These are phyloP conservation scores for Myripristis jacobus DNA, from an alignment of 2,797 vertebrate species.

Conservation along the genomic window DNA sequence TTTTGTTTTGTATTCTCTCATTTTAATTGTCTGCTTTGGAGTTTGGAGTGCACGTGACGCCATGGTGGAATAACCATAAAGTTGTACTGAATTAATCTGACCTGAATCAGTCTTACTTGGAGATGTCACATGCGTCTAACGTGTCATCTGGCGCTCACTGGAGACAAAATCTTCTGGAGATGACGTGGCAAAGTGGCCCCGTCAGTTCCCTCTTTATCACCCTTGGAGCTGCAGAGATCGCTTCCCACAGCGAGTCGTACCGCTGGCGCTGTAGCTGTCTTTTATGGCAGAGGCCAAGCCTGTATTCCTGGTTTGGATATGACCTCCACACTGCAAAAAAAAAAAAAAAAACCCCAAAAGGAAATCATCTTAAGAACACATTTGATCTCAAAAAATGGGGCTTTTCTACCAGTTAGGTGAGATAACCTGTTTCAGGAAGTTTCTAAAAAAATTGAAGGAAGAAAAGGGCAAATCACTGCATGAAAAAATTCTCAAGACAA, in stretches of 20 bases:
- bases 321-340: neutral
- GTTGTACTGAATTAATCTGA: too few species aligned
- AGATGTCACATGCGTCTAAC: neutral
- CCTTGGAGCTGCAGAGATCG: neutral
- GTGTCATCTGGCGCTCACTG: neutral
- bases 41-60: too few species aligned
- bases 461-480: too few species aligned
- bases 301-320: constrained; percentile 32
- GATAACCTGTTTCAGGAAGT: neutral
- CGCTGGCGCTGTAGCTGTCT: neutral
- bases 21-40: too few species aligned
- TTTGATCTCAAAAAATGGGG: too few species aligned
- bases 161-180: constrained; percentile 9
- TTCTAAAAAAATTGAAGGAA: too few species aligned
- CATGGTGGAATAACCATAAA: too few species aligned
- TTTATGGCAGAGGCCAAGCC: constrained; percentile 12
- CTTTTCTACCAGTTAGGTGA: neutral
- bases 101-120: too few species aligned
- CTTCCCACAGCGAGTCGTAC: neutral
- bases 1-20: too few species aligned
- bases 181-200: neutral
- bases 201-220: constrained; percentile 5
- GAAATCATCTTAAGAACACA: too few species aligned
- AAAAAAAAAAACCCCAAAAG: too few species aligned
- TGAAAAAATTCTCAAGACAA: neutral